A percentile compares a stretch with the other conserved stretches of the same genome.
These are phyloP conservation scores for Geococcyx californianus DNA, from an alignment of 2,113 vertebrate genomes.

Conservation along the genomic window DNA sequence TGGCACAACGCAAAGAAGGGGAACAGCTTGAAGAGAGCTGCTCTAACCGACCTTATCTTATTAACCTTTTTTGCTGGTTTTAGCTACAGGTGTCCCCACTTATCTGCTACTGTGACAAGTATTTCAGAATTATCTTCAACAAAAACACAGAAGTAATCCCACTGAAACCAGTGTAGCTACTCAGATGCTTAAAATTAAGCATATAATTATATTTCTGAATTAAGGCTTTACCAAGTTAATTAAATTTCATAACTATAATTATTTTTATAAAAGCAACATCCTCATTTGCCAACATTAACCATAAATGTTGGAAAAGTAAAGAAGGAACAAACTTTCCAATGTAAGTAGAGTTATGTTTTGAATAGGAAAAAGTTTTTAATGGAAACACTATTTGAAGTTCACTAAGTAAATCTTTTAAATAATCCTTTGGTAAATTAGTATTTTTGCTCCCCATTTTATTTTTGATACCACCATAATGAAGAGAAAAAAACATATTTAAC, in stretches of 20 bases:
- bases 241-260: neutral
- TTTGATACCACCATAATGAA: slow-evolving; percentile 19
- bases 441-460: slow-evolving; percentile 8
- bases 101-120: neutral
- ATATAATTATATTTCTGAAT: slow-evolving; percentile 1
- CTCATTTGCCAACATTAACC: neutral
- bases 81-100: neutral
- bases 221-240: neutral
- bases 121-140: neutral
- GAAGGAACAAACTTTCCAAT: neutral
- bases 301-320: neutral
- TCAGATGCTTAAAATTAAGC: neutral
- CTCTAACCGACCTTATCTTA: neutral
- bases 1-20: neutral
- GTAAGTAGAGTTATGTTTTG: neutral
- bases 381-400: neutral
- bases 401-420: neutral
- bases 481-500: slow-evolving; percentile 43
- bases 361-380: neutral
- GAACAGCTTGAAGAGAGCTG: neutral
- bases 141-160: neutral
- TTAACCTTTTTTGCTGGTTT: neutral
- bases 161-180: neutral
- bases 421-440: neutral
- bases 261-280: neutral